Percentiles rank a stretch among this genome's conserved stretches.
phyloP scores from a whole-genome alignment of 2,797 vertebrate genomes.

The Liasis olivaceus region DNA sequence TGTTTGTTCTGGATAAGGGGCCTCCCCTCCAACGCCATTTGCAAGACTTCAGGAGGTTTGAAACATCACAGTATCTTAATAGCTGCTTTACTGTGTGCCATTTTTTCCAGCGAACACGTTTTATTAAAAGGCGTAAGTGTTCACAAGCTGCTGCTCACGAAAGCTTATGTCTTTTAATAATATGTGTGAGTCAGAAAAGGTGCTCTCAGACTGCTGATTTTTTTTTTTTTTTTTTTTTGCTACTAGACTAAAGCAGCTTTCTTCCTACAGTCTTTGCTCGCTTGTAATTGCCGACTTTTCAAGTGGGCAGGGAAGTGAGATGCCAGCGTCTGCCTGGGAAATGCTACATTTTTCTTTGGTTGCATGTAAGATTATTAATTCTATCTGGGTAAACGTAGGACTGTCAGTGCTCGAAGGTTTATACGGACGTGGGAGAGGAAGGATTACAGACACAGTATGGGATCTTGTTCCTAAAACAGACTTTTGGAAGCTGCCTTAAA shows the following conservation, averaged over 20 bases:
- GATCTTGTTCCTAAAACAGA: neutral
- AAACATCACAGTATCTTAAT: neutral
- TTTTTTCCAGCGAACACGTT: neutral
- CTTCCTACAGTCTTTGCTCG: neutral
- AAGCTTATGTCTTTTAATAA: neutral
- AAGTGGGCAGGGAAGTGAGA: neutral
- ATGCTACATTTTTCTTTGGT: neutral
- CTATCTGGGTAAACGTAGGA: neutral
- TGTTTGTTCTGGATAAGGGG: neutral
- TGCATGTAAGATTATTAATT: neutral
- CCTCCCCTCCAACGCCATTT: too few species aligned
- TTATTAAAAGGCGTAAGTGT: neutral
- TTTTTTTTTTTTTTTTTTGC: neutral
- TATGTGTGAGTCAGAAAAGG: neutral
- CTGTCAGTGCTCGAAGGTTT: neutral
- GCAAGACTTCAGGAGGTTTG: neutral
- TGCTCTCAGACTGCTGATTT: neutral
- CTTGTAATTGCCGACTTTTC: neutral
- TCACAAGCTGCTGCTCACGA: neutral
- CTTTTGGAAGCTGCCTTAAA: neutral
- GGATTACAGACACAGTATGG: neutral
- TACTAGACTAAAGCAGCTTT: neutral
- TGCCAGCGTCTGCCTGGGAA: neutral
- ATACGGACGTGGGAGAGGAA: neutral
- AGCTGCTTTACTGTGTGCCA: neutral